Conservation (phyloP, 64 coral and sea anemone genomes). For the Orbicella faveolata region DNA sequence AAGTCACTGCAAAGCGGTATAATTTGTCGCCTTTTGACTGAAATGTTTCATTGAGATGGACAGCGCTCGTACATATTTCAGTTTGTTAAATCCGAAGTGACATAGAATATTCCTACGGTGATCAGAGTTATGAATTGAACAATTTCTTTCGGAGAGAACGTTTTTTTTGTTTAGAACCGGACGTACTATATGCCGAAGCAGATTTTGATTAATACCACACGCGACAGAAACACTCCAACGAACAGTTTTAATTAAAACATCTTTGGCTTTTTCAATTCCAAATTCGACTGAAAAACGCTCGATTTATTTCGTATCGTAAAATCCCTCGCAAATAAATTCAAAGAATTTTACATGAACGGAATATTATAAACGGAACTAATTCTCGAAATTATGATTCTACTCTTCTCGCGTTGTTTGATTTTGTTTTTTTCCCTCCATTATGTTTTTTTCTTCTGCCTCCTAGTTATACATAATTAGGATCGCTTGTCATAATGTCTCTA, state of each 20-base stretch:
- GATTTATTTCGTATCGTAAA: neutral
- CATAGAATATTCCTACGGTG: neutral
- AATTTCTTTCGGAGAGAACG: neutral
- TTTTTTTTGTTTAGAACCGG: slow-evolving; percentile 21
- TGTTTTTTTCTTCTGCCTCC: neutral
- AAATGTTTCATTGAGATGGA: neutral
- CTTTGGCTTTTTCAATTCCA: neutral
- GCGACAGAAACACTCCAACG: neutral
- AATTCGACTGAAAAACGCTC: neutral
- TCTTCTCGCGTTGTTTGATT: neutral
- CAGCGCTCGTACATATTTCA: neutral
- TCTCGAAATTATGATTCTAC: neutral
- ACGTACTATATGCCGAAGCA: neutral
- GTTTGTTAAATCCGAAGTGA: neutral
- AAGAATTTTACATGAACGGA: neutral
- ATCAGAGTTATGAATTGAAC: neutral
- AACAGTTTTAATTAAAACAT: neutral
- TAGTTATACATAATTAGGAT: slow-evolving; percentile 17
- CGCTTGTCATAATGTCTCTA: slow-evolving; percentile 8
- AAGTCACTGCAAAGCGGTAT: neutral
- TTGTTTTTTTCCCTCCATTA: slow-evolving; percentile 8
- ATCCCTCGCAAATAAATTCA: neutral
- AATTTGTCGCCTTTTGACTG: neutral
- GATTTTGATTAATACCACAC: neutral
- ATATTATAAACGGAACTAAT: neutral